These are phyloP conservation scores for Ceyx margarethae DNA, from an alignment of 2,113 vertebrate genomes.

Conservation along the genomic window DNA sequence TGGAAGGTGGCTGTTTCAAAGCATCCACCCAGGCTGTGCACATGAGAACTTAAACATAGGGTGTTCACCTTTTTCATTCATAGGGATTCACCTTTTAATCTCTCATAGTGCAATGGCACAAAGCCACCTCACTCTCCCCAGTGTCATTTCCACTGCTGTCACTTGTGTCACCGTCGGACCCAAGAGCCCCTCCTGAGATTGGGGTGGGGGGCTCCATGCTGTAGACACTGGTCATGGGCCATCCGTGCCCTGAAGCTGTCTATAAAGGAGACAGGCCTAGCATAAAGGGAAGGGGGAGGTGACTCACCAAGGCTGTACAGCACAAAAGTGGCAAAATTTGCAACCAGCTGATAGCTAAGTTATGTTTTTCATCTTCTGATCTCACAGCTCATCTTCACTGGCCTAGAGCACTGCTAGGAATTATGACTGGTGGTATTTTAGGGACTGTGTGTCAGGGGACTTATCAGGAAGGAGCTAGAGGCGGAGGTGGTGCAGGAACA, in stretches of 20 bases:
- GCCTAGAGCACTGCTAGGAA: background rate
- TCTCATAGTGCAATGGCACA: fast-evolving
- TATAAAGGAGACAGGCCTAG: background rate
- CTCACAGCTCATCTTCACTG: background rate
- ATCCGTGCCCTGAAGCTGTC: background rate
- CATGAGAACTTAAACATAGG: background rate
- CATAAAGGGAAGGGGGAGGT: background rate
- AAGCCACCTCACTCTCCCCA: background rate
- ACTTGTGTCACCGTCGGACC: fast-evolving
- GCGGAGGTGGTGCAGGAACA: background rate
- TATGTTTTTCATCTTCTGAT: background rate
- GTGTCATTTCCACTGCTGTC: background rate
- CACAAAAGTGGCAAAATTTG: background rate
- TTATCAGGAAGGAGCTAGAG: background rate
- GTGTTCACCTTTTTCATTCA: too few relatives aligned
- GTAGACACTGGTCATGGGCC: background rate
- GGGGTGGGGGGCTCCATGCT: background rate
- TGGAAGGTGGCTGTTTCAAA: background rate
- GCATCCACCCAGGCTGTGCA: background rate
- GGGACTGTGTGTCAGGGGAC: background rate
- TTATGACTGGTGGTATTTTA: background rate
- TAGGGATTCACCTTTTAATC: background rate
- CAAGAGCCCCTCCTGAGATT: background rate
- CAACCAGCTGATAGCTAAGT: background rate
- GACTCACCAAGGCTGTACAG: background rate